Evolutionary conservation across 2,113 vertebrate genomes (phyloP), one percentile per base, ranked within the genome.

Genomic region (Equus przewalskii): DNA sequence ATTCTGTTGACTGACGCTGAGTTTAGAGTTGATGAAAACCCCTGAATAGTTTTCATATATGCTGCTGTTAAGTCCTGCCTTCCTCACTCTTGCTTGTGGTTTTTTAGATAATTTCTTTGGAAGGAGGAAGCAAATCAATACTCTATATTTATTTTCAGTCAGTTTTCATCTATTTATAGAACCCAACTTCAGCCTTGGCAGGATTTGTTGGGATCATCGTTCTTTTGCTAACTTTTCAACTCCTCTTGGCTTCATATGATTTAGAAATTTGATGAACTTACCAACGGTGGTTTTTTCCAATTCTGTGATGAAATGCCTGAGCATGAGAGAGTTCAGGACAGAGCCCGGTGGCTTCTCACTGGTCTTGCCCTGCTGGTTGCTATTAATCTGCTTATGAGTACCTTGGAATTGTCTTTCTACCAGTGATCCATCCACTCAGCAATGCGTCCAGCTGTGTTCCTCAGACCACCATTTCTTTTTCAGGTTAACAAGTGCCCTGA

Each of bases 261-360:
- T 88, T 91, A 80, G 73, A 84, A 91, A 94, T 89, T 44, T 49
- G 44, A 44, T 87, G 73, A 97, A 69, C 6, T 1, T n/a, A 81
- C 49, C 30, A 18, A 28, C 33, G 26, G 11, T 58, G 14, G 75
- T 92, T 88, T 78, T 41, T 89, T 69, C 46, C 65, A 41, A 58
- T 51, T 85, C 64, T 84, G n/a, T 54, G 12, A 70, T 78, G 79
- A 89, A 96, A 89, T 54, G 16, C n/a, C 16, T 51, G 73, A 84
- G 49, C 24, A 5, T 11, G 18, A 56, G 4, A 54, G 73, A 41
- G 13, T 64, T 76, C 19, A 51, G n/a, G 24, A 67, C 15, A 67
- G 67, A 87, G 3, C 44, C 11, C 24, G n/a, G 3, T 69, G 69
- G 11, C 65, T 82, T 81, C 56, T 69, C 75, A 62, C 8, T 21